These are phyloP conservation scores for Cyphomyrus plagiostoma DNA, from an alignment of 2,113 vertebrate genomes.

Conservation along the genomic window DNA sequence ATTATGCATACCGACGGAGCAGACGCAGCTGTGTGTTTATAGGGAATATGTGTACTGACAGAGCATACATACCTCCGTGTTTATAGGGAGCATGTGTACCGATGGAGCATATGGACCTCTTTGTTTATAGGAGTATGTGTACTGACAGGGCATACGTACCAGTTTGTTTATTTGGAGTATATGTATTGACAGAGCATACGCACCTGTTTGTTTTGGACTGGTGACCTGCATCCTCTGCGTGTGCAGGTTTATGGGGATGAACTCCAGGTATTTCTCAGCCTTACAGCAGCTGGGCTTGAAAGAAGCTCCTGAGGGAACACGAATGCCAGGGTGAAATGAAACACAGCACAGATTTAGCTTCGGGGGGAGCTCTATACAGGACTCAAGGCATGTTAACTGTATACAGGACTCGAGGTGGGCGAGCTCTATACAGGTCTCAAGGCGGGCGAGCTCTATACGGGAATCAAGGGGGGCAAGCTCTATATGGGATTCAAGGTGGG, in stretches of 20 bases:
- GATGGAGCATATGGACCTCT: constrained; percentile 54
- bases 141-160: constrained; percentile 44
- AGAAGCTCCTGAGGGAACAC: constrained; percentile 45
- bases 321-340: background rate
- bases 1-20: background rate
- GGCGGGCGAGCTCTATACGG: too few species aligned
- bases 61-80: background rate
- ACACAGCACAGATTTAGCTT: background rate
- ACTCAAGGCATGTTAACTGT: too few species aligned
- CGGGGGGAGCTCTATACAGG: too few species aligned
- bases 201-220: constrained; percentile 70
- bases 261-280: constrained; percentile 73
- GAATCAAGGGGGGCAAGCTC: too few species aligned
- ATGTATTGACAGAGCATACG: background rate
- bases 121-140: constrained; percentile 30
- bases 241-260: constrained; percentile 75
- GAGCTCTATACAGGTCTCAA: too few species aligned
- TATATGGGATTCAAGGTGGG: too few species aligned
- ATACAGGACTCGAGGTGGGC: too few species aligned
- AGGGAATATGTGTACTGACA: constrained; percentile 44
- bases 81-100: background rate
- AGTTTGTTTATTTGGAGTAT: constrained; percentile 46
- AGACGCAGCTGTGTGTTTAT: background rate
- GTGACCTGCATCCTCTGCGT: constrained; percentile 75
- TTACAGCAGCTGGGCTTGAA: constrained; percentile 77